phyloP scores from a whole-genome alignment of 2,888 invertebrate species.

The Lamellibrachia columna region DNA sequence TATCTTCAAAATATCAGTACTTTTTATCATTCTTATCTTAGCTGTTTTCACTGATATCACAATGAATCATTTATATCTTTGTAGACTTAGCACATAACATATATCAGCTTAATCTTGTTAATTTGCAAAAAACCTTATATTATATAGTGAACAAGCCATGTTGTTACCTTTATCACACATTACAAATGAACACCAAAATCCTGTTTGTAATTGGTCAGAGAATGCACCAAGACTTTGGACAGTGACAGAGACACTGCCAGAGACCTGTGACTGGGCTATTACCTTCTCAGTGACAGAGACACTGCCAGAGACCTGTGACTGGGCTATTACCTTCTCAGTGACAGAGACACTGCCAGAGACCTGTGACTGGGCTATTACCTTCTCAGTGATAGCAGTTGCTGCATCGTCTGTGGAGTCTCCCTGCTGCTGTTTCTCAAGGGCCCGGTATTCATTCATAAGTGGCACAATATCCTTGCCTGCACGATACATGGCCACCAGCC shows the following conservation, averaged over 20 bases:
- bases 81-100: no score
- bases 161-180: no score
- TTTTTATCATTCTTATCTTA: no score
- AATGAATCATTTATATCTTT: no score
- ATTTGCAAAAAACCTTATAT: no score
- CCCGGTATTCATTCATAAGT: neutral
- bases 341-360: neutral
- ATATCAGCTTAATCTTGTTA: no score
- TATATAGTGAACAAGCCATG: no score
- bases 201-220: no score
- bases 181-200: no score
- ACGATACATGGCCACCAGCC: neutral
- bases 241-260: neutral
- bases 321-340: neutral
- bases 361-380: neutral
- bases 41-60: no score
- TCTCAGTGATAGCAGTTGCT: neutral
- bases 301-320: no score
- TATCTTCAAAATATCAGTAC: neutral
- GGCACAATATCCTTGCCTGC: neutral
- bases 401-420: neutral
- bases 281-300: neutral
- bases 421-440: neutral
- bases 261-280: no score
- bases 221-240: neutral